Percentiles rank a stretch among this genome's conserved stretches.
phyloP scores from a whole-genome alignment of 2,113 vertebrate genomes.

The Falcunculus frontatus region DNA sequence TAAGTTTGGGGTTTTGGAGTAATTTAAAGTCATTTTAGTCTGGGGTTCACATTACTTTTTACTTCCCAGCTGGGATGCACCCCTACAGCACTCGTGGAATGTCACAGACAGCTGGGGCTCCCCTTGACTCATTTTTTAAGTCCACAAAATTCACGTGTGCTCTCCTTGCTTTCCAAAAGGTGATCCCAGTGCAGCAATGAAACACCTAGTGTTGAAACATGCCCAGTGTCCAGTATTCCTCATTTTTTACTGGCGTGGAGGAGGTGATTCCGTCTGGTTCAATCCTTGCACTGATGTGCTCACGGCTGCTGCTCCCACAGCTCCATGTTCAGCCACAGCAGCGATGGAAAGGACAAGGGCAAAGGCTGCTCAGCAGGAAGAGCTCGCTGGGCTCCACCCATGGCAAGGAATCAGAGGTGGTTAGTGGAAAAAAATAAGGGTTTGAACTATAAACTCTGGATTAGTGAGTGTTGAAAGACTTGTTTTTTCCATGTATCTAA shows the following conservation, averaged over 20 bases:
- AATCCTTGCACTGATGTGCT: background rate
- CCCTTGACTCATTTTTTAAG: background rate
- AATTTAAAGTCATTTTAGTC: background rate
- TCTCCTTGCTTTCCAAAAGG: background rate
- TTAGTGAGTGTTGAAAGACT: background rate
- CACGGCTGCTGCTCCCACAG: background rate
- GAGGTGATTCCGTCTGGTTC: background rate
- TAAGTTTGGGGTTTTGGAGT: background rate
- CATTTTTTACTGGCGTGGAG: background rate
- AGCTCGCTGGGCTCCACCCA: background rate
- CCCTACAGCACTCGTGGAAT: background rate
- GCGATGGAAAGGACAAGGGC: background rate
- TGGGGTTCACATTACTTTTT: background rate
- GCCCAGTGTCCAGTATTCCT: background rate
- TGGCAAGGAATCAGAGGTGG: background rate
- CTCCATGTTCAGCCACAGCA: background rate
- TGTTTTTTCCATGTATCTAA: background rate
- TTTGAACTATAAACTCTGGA: background rate
- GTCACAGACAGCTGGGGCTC: background rate
- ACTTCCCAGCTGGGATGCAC: background rate
- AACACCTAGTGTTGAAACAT: background rate
- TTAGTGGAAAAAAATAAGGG: background rate
- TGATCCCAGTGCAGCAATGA: background rate
- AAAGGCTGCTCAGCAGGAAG: background rate
- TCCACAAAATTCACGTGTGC: background rate